Base-by-base conservation (phyloP, 2,797 vertebrate genomes). In the Neoniphon sammara region DNA sequence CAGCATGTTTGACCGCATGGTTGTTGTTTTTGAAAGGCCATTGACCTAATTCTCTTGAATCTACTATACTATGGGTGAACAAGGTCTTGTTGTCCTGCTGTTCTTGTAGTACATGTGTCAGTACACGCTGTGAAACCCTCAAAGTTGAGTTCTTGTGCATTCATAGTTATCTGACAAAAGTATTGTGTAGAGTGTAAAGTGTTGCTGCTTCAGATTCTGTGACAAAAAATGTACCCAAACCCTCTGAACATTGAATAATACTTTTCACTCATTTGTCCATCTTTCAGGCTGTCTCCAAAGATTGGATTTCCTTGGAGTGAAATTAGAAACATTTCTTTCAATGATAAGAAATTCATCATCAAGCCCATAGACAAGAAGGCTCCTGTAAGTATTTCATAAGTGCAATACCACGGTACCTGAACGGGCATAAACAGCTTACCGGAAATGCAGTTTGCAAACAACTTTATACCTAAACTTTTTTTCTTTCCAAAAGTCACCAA, bases 271-370 rank as follows among this genome's bases (percentile, higher is more conserved):
- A 10, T 64, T 50, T 69, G 47, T 70, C 27, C 46, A 0, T 73
- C 47, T 84, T 85, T 54, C 81, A 99, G 98, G 76, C 91, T 99
- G 77, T 95, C 96, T 34, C 97, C 98, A 2, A 99, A 99, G 92
- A 98, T 99, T 27, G 98, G 98, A 68, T 99, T 99, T 78, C 98
- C 98, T 0, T 99, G 98, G 98, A 99, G 97, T 5, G 98, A 99
- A 94, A 98, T 99, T 82, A 94, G 96, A 86, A 99, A 98, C 83
- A 96, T 99, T 89, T 97, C 98, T 74, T 99, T 97, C 90, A 97
- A 89, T 70, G 97, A 98, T 73, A 99, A 98, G 90, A 99, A 98
- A 82, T 99, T 99, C 85, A 90, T 95, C 90, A 99, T 99, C 90
- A 99, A 99, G 88, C 96, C 98, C 60, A 96, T 98, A 57, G 98